Evolutionary conservation across 92 coral and sea anemone genomes (phyloP).

Genomic region (Montipora capitata): DNA sequence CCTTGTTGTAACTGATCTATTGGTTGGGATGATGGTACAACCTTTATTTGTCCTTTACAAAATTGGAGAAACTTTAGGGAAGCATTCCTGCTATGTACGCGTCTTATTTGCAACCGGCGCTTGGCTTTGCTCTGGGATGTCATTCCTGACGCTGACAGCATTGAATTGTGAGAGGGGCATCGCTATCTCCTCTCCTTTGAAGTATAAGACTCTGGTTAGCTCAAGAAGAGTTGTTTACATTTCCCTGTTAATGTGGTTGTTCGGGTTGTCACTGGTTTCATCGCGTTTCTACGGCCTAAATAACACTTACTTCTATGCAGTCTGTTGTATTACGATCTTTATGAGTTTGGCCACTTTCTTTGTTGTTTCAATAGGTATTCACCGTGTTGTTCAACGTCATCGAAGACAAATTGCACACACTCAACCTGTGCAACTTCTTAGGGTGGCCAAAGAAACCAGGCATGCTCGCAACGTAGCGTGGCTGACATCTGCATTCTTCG

Average conservation of each 20-base stretch:
- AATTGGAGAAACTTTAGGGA: constrained; percentile 64
- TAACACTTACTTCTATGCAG: constrained; percentile 37
- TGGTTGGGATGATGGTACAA: constrained; percentile 64
- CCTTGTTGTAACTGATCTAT: constrained; percentile 64
- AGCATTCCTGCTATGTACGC: constrained; percentile 62
- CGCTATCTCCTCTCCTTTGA: constrained; percentile 70
- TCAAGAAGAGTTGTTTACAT: constrained; percentile 36
- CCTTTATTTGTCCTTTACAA: constrained; percentile 70
- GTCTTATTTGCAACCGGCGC: constrained; percentile 71
- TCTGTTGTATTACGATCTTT: constrained; percentile 49
- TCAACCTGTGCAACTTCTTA: constrained; percentile 30
- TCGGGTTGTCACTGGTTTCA: constrained; percentile 48
- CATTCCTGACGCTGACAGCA: constrained; percentile 72
- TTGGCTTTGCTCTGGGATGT: constrained; percentile 74
- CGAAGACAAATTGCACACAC: constrained; percentile 42
- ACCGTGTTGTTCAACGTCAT: constrained; percentile 73
- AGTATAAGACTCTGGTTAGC: constrained; percentile 54
- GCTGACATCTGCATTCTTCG: constrained; percentile 57
- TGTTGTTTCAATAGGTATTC: constrained; percentile 53
- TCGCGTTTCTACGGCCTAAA: constrained; percentile 64
- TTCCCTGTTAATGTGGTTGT: constrained; percentile 56
- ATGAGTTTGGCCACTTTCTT: constrained; percentile 46
- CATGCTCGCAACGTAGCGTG: constrained; percentile 58
- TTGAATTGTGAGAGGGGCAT: constrained; percentile 71
- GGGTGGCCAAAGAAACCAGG: constrained; percentile 17